A percentile compares a stretch with the other conserved stretches of the same genome.
Conservation (phyloP, 2,888 invertebrate genomes). For the Acrobasis repandana region DNA sequence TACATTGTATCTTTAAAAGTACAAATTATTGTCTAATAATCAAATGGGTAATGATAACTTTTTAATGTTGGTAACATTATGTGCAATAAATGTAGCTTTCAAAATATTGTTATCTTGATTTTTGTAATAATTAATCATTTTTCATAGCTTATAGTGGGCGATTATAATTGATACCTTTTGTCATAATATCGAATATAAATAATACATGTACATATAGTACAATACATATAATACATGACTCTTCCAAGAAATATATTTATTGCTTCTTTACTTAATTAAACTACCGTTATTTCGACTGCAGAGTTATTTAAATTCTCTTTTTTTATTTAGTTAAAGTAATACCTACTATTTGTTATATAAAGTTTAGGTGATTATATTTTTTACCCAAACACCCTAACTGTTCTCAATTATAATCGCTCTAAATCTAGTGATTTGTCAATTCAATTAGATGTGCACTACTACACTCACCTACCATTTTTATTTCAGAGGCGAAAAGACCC, state of each 20-base stretch:
- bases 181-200: too few relatives aligned
- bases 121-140: background rate
- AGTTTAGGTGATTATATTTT: too few relatives aligned
- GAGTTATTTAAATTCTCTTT: too few relatives aligned
- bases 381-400: too few relatives aligned
- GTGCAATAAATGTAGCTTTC: constrained; percentile 54
- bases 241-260: too few relatives aligned
- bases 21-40: constrained; percentile 34
- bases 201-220: too few relatives aligned
- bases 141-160: constrained; percentile 14
- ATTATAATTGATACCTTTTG: constrained; percentile 24
- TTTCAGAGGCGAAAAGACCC: constrained; percentile 84
- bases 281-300: too few relatives aligned
- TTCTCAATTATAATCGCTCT: constrained; percentile 24
- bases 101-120: constrained; percentile 27
- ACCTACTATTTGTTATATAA: too few relatives aligned
- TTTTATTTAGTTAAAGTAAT: too few relatives aligned
- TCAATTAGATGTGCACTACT: constrained; percentile 14
- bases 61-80: constrained; percentile 32
- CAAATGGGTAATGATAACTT: constrained; percentile 62
- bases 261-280: too few relatives aligned
- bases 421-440: background rate
- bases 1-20: constrained; percentile 27
- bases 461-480: constrained; percentile 41
- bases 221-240: too few relatives aligned